Conservation (phyloP, 2,797 vertebrate species). For the Distichodus sexfasciatus region DNA sequence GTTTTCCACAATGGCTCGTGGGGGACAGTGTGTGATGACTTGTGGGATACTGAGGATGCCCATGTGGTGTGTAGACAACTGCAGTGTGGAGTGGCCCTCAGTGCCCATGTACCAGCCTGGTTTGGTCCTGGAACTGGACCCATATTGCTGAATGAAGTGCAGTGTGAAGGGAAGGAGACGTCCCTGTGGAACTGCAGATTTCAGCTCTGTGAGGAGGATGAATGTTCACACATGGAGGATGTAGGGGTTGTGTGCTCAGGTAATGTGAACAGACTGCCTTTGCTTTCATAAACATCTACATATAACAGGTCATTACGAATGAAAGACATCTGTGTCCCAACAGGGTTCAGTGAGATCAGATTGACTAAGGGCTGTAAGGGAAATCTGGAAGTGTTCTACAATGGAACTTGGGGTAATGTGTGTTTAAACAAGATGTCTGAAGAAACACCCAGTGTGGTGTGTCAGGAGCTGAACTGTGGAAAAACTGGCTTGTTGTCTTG, state of each 20-base stretch:
- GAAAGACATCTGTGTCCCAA: not conserved
- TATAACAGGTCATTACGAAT: not conserved
- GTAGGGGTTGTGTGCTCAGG: conserved; percentile 25
- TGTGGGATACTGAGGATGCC: not conserved
- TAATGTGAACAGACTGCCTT: not conserved
- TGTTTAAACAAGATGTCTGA: conserved; percentile 40
- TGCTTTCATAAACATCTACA: conserved; percentile 41
- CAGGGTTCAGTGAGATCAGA: not conserved
- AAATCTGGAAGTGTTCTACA: conserved; percentile 67
- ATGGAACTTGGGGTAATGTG: conserved; percentile 62
- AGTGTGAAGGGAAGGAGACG: conserved; percentile 15
- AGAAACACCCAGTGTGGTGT: not conserved
- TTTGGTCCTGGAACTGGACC: conserved; percentile 1
- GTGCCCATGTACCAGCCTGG: not conserved
- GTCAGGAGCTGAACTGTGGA: conserved; percentile 36
- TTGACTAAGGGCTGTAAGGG: conserved; percentile 25
- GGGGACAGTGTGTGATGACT: conserved; percentile 1
- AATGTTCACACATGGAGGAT: conserved; percentile 25
- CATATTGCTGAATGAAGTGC: conserved; percentile 13
- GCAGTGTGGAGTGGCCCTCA: conserved; percentile 25
- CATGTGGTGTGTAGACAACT: conserved; percentile 5
- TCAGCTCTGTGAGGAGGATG: not conserved
- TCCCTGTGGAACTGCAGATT: not conserved
- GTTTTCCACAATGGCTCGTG: not conserved
- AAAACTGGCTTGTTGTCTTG: not conserved